A percentile compares a stretch with the other conserved stretches of the same genome.
phyloP scores from a whole-genome alignment of 2,113 vertebrate species.

The Gallinago media region DNA sequence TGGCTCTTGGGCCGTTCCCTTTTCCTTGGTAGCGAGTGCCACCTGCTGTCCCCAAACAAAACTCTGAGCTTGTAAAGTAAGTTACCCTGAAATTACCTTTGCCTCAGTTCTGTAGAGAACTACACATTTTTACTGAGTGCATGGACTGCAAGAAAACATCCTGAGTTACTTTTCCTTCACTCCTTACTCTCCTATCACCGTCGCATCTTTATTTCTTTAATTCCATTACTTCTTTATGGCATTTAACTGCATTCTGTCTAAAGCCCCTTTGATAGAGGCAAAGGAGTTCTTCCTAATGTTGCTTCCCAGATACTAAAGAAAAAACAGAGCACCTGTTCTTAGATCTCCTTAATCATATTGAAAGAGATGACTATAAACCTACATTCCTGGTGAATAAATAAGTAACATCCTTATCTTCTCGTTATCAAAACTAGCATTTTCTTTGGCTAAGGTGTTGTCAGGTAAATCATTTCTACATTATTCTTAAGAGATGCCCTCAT shows the following conservation, averaged over 20 bases:
- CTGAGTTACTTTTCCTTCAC: not conserved
- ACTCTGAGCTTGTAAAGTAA: not conserved
- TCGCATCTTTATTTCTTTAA: not conserved
- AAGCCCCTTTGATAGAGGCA: not conserved
- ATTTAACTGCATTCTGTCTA: not conserved
- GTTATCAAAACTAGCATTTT: not conserved
- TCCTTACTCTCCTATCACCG: not conserved
- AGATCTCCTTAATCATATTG: not conserved
- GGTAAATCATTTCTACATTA: not conserved
- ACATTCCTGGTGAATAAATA: not conserved
- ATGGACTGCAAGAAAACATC: not conserved
- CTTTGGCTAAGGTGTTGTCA: not conserved
- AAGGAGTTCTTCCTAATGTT: not conserved
- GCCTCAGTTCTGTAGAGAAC: not conserved
- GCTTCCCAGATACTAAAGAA: not conserved
- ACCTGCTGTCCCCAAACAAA: conserved; percentile 9
- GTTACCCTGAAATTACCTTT: not conserved
- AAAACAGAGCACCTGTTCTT: not conserved
- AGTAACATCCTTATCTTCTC: not conserved
- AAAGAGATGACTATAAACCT: not conserved
- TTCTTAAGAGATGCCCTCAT: not conserved
- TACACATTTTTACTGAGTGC: not conserved
- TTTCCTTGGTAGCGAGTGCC: not conserved
- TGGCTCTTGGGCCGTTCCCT: not conserved
- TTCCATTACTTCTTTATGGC: not conserved